Base-by-base conservation (phyloP, 2,888 invertebrate species). In the Drosophila rellima region DNA sequence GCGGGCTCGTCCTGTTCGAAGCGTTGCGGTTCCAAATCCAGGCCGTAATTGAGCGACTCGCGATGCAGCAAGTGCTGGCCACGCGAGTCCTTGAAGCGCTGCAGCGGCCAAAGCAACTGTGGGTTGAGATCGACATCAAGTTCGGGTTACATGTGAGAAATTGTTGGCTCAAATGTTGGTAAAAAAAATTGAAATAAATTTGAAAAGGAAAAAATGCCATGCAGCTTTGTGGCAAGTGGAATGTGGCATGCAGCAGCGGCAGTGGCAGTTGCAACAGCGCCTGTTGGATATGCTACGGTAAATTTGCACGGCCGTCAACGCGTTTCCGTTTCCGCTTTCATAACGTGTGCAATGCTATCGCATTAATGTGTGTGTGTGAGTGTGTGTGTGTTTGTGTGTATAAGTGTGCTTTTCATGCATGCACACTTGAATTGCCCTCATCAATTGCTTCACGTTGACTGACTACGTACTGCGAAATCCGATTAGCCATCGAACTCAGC, bases 71-170 rank as follows among this genome's bases (percentile, higher is more conserved):
- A 95, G 63, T 96, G 94, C 91, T 96, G 96, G 39, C 95, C 96
- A 67, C 95, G 94, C 0, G 95, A 95, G 92, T 95, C 95, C 82
- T 94, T 94, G 82, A 95, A 94, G 45, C 95, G 94, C 95, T 96
- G 96, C 92, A 96, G 96, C 89, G 96, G 96, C 96, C 96, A 96
- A 92, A 96, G 95, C 92, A 95, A 94, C 96, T 96, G 94, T 70
- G 74, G 80, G 37, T 35, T 20, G 33, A 54, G 37, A 66, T 26
- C 44, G 47, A 35, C 51, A 67, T 60, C 47, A 56, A 64, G 63
- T 61, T 60, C 18, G 39, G 35, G 15, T 63, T 59, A 42, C 26
- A 44, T 42, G 55, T 48, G 39, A 70, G 40, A 47, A 51, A 45
- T 18, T 40, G 63, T 56, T 74, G 40, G 67, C 42, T 61, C 69